phyloP scores from a whole-genome alignment of 64 coral and sea anemone genomes.

The Platygyra sinensis region DNA sequence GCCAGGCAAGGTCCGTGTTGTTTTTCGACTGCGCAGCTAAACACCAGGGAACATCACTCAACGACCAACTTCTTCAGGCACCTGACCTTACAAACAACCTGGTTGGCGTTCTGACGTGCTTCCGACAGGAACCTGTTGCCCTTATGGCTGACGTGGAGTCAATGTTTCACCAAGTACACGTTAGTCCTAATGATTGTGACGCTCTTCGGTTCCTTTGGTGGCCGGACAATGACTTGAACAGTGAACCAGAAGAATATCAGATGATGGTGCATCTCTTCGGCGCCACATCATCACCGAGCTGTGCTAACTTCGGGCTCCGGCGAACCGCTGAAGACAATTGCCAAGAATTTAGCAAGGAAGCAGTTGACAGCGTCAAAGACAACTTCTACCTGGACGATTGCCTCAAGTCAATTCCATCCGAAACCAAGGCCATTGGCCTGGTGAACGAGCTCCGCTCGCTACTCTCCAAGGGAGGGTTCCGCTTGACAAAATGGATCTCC shows the following conservation, averaged over 20 bases:
- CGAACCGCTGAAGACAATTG: background rate
- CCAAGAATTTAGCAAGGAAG: background rate
- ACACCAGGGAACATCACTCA: no score
- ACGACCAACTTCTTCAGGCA: slow-evolving; percentile 9
- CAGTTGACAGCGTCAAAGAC: background rate
- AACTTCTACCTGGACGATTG: slow-evolving; percentile 37
- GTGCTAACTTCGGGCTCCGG: slow-evolving; percentile 7
- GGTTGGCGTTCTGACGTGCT: background rate
- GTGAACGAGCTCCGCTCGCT: background rate
- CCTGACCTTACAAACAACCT: slow-evolving; percentile 16
- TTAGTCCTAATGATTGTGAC: background rate
- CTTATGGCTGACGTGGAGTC: slow-evolving; percentile 6
- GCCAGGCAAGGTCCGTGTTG: background rate
- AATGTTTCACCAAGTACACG: slow-evolving; percentile 28
- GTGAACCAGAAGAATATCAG: slow-evolving; percentile 4
- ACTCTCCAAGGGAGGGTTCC: slow-evolving; percentile 25
- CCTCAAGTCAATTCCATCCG: background rate
- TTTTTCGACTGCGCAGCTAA: no score
- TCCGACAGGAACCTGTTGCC: slow-evolving; percentile 19
- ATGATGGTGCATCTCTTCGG: slow-evolving; percentile 37
- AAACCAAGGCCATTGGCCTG: background rate
- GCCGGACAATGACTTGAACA: no score
- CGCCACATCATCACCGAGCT: slow-evolving; percentile 10
- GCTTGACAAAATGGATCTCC: slow-evolving; percentile 33
- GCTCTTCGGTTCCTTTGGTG: no score